Percentiles rank a stretch among this genome's conserved stretches.
Conservation (phyloP, 2,797 vertebrate genomes). For the Acipenser transmontanus region DNA sequence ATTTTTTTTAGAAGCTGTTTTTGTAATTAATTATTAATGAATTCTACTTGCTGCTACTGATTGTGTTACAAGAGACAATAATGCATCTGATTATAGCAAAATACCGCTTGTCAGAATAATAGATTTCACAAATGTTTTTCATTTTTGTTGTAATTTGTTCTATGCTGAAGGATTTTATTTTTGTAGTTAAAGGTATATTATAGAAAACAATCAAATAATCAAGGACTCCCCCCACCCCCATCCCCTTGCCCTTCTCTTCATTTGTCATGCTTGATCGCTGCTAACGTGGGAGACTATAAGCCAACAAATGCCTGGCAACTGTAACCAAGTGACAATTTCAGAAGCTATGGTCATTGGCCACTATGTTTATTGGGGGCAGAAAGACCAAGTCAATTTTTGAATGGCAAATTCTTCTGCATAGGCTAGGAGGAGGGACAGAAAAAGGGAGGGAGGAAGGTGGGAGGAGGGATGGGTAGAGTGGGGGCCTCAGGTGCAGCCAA, state of each 20-base stretch:
- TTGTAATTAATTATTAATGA: conserved; percentile 73
- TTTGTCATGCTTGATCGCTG: conserved; percentile 64
- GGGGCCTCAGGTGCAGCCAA: conserved; percentile 75
- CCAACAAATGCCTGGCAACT: conserved; percentile 75
- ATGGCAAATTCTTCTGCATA: conserved; percentile 19
- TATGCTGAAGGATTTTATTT: conserved; percentile 10
- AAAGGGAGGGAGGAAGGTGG: conserved; percentile 19
- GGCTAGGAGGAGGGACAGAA: not conserved
- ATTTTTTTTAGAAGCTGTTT: conserved; percentile 49
- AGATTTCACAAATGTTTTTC: conserved; percentile 27
- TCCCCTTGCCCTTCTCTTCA: conserved; percentile 45
- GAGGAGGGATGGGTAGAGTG: conserved; percentile 40
- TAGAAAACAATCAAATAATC: no score
- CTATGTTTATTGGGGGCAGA: conserved; percentile 50
- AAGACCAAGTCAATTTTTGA: conserved; percentile 51
- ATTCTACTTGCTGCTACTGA: conserved; percentile 54
- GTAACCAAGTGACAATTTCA: conserved; percentile 75
- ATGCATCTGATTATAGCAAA: conserved; percentile 15
- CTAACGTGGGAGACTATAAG: conserved; percentile 60
- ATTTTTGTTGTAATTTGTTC: conserved; percentile 4
- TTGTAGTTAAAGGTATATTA: no score
- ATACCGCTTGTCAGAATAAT: conserved; percentile 21
- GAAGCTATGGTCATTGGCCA: conserved; percentile 66
- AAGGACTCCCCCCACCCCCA: not conserved
- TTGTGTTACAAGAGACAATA: conserved; percentile 50